Evolutionary conservation across 2,797 vertebrate genomes (phyloP).

Genomic region (Mastacembelus armatus): DNA sequence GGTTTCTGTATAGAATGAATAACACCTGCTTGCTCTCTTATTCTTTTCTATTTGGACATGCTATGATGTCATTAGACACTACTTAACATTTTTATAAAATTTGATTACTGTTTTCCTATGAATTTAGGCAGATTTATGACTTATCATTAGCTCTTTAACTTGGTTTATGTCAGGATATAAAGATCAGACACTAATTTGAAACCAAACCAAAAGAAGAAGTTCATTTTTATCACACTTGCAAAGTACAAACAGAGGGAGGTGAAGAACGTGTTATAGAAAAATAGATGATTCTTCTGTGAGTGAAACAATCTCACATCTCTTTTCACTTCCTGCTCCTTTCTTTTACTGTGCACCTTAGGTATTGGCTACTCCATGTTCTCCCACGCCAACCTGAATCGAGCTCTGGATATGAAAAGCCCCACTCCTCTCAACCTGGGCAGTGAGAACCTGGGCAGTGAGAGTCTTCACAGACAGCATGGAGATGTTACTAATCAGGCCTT

Average conservation of each 20-base stretch:
- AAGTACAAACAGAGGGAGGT: conserved; percentile 41
- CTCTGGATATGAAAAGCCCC: conserved; percentile 87
- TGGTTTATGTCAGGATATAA: no score
- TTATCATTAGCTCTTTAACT: neutral
- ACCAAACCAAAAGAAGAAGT: conserved; percentile 66
- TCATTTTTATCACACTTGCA: conserved; percentile 52
- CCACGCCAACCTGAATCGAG: conserved; percentile 82
- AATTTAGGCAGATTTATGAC: neutral
- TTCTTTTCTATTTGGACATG: conserved; percentile 22
- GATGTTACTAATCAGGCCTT: conserved; percentile 76
- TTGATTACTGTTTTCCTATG: neutral
- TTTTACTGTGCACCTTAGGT: conserved; percentile 79
- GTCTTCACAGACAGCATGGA: conserved; percentile 76
- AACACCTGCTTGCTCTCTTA: conserved; percentile 73
- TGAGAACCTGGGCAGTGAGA: conserved; percentile 82
- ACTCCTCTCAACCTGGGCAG: conserved; percentile 83
- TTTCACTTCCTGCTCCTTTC: conserved; percentile 76
- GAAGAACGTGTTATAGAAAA: conserved; percentile 42
- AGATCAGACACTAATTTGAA: conserved; percentile 33
- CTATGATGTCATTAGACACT: conserved; percentile 21
- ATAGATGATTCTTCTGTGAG: conserved; percentile 35
- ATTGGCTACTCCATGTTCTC: conserved; percentile 89
- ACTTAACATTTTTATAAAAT: accelerated
- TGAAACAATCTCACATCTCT: conserved; percentile 70
- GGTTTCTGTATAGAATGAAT: conserved; percentile 73